Evolutionary conservation across 2,113 vertebrate genomes (phyloP), one percentile per base, ranked within the genome.

Genomic region (Myotis brandtii): DNA sequence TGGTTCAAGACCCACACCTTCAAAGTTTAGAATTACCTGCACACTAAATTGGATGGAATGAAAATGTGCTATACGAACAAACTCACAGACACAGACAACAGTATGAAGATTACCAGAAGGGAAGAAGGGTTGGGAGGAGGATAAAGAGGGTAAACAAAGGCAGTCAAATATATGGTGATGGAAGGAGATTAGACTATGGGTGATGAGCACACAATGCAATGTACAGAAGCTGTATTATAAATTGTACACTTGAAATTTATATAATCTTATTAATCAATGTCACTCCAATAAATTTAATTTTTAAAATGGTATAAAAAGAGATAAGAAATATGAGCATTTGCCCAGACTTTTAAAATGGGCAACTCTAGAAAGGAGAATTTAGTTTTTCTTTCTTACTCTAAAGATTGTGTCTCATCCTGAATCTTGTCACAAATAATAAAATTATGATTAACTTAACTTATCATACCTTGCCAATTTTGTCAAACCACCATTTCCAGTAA

Each of bases 381-480:
- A 72, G 21, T 87, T 85, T 91, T 40, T 1, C 6, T 83, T 89
- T 92, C 40, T 46, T 86, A 69, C 17, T 73, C 46, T 91, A 82
- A 83, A 85, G 92, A 79, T 30, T 52, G 37, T 66, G 21, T 80
- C 50, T 30, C 10, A 50, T 48, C 8, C 11, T 59, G 30, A 90
- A 67, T 94, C n/a, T 67, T 89, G 88, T 82, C 12, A 72, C 25
- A 84, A 82, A 73, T 54, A 88, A 93, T 85, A 43, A 93, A 91
- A 6, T 91, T 23, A 54, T 83, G 48, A 64, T 69, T 88, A 86
- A 43, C 2, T 72, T 86, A 30, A 67, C 20, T 87, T 54, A 82
- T 90, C 30, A 66, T 88, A 85, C 2, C 8, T 77, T 79, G 21
- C 64, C 67, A 59, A 75, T 50, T 80, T 86, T 84, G 12, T 73